These are phyloP conservation scores for Anguilla megastoma DNA, from an alignment of 2,797 vertebrate species.

Conservation along the genomic window DNA sequence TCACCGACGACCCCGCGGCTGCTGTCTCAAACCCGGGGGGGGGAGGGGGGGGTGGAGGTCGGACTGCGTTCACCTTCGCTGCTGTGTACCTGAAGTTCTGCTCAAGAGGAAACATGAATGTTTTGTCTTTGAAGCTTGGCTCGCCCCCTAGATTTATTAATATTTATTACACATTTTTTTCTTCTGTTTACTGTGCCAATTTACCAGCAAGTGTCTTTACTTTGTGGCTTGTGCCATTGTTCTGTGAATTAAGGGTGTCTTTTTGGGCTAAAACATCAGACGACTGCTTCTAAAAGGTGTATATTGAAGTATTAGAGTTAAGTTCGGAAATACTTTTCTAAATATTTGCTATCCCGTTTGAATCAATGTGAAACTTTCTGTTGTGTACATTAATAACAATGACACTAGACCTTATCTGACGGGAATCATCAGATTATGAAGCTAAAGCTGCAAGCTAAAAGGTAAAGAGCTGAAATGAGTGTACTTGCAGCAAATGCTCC, in stretches of 20 bases:
- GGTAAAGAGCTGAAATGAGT: constrained; percentile 41
- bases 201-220: constrained; percentile 95
- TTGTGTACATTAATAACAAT: constrained; percentile 7
- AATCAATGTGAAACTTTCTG: constrained; percentile 21
- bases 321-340: constrained; percentile 7
- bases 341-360: constrained; percentile 30
- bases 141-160: constrained; percentile 19
- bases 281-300: constrained; percentile 52
- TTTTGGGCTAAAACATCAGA: constrained; percentile 45
- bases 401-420: background rate
- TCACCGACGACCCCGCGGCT: background rate
- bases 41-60: background rate
- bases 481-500: constrained; percentile 51
- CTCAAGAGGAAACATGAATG: constrained; percentile 27
- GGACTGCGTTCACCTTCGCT: constrained; percentile 25
- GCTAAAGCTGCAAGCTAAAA: background rate
- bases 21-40: background rate
- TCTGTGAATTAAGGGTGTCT: constrained; percentile 46
- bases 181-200: constrained; percentile 80
- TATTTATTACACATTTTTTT: constrained; percentile 52
- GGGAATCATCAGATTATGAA: background rate
- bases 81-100: constrained; percentile 14
- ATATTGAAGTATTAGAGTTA: constrained; percentile 49
- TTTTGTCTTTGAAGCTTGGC: constrained; percentile 49
- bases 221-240: constrained; percentile 75